A percentile compares a stretch with the other conserved stretches of the same genome.
Evolutionary conservation across 2,888 invertebrate genomes (phyloP).

Genomic region (Exocentrus adspersus): DNA sequence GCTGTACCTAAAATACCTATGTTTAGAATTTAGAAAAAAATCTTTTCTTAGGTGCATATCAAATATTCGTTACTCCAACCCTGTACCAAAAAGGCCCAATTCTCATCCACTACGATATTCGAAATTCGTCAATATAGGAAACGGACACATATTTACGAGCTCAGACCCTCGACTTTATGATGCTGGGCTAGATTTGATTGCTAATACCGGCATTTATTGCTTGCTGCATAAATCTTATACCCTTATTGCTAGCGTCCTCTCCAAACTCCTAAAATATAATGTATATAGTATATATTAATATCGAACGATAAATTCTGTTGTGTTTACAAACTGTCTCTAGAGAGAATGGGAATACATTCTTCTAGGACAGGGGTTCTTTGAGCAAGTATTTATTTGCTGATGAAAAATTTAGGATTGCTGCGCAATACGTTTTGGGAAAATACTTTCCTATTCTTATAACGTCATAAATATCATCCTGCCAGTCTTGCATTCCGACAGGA

Average conservation of each 20-base stretch:
- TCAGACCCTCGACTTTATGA: conserved; percentile 56
- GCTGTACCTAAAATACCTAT: too few relatives aligned
- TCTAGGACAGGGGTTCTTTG: too few relatives aligned
- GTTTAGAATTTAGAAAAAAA: too few relatives aligned
- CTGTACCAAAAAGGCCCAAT: conserved; percentile 4
- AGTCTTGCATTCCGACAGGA: too few relatives aligned
- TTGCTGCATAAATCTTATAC: conserved; percentile 57
- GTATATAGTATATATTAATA: conserved; percentile 38
- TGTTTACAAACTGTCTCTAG: conserved; percentile 7
- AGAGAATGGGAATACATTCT: too few relatives aligned
- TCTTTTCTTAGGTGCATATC: too few relatives aligned
- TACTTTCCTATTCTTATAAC: too few relatives aligned
- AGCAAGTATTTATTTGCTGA: too few relatives aligned
- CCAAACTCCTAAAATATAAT: conserved; percentile 37
- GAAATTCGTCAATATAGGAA: conserved; percentile 55
- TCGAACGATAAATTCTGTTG: conserved; percentile 35
- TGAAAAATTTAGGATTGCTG: too few relatives aligned
- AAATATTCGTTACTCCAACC: conserved; percentile 3
- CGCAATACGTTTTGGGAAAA: too few relatives aligned
- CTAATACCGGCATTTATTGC: conserved; percentile 60
- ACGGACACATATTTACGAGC: conserved; percentile 58
- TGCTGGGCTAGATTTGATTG: conserved; percentile 55
- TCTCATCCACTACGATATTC: conserved; percentile 47
- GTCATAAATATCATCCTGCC: too few relatives aligned
- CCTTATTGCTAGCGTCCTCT: conserved; percentile 44